Evolutionary conservation across 2,797 vertebrate species (phyloP), one percentile per base, ranked within the genome.

Genomic region (Macrochelys suwanniensis): DNA sequence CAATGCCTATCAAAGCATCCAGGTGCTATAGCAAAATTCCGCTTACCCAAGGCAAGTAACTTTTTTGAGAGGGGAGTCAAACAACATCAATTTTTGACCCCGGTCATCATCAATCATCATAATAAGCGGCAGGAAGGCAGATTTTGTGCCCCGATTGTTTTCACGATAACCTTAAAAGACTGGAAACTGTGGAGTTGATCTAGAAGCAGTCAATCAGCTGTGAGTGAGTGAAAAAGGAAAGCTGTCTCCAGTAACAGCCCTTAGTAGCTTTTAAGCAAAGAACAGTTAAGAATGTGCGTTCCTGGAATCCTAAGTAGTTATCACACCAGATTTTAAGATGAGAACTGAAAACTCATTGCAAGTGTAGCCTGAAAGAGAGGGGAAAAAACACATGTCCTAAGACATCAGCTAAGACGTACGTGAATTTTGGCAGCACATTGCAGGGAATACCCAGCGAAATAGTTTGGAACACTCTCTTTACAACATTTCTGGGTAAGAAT

Each of bases 221-320:
- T 31, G 61, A 83, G 42, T 1, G 7, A 5, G 8, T 37, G 77
- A 68, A 33, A 57, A 53, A 31, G 7, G 82, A 87, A 87, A 54
- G 54, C n/a, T 37, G 19, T 31, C 17, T 15, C 45, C 6, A 3
- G 25, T 77, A 77, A 28, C 26, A 28, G 12, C 45, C 23, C 15
- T 45, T 77, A 49, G 25, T 28, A 49, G 74, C 37, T 28, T 49
- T 28, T 77, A 77, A 77, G 71, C 42, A 45, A 76, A 47, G 42
- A 76, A 47, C 42, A 28, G 45, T 17, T 49, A 47, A 47, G 25
- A 77, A 45, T 59, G 42, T 21, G 42, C 4, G 21, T 49, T 84
- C 9, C 86, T 56, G 45, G 51, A 77, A 77, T 31, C 12, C n/a
- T 57, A 65, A 2, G 0, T 0, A 0, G 4, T 88, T 51, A 78